Evolutionary conservation across 2,888 invertebrate species (phyloP), one percentile per base, ranked within the genome.

Genomic region (Eledona agricola): DNA sequence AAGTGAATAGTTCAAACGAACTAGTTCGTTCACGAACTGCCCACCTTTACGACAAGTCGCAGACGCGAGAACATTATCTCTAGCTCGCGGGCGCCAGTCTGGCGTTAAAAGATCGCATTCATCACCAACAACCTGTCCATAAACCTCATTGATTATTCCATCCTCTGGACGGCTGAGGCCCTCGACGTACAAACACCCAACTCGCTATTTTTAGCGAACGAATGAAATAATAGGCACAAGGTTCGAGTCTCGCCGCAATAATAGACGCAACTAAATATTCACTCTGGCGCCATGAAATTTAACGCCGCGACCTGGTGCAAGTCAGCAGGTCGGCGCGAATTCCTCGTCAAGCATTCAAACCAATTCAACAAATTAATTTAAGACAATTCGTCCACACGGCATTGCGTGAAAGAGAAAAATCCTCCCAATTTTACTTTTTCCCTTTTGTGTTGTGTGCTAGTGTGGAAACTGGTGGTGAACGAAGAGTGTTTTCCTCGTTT

Each of bases 41-140:
- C n/a, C n/a, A n/a, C n/a, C n/a, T n/a, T 10, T 12, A 20, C 17
- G 42, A 29, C 42, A 29, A 22, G 20, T 29, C 42, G 29, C 29
- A 31, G 42, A 22, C 42, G 31, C 31, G 42, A 29, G 42, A 42
- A 42, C 42, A 64, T 64, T 63, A 69, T 71, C 70, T 71, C 71
- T n/a, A 31, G 69, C 66, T 70, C 58, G 61, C 62, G 67, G 72
- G 73, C 72, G 72, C 72, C 73, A 70, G 69, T 68, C 68, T 67
- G 71, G 64, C 71, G 70, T 70, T 65, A 66, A 65, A 55, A 66
- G 17, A 17, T 42, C 42, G 42, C 42, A 42, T 42, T 42, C 42
- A 42, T 42, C 42, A 42, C 42, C 22, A 63, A 69, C 68, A 66
- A 70, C 67, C 68, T 67, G 69, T 69, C 70, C 64, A 67, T 65